A percentile compares a stretch with the other conserved stretches of the same genome.
phyloP scores from a whole-genome alignment of 2,888 invertebrate species.

The Parnassius smintheus region DNA sequence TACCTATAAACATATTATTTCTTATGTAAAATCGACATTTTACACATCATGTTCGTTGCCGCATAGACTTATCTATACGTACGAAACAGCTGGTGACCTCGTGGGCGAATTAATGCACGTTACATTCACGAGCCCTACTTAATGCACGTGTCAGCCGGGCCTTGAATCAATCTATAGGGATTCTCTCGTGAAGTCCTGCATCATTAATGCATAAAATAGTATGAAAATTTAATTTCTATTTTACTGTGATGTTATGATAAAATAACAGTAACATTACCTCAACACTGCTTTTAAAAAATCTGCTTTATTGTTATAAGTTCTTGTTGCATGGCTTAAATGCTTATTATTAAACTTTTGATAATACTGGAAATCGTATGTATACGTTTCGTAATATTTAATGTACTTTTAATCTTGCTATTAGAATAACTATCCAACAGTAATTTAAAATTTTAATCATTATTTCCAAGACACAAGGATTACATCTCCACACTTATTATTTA shows the following conservation, averaged over 20 bases:
- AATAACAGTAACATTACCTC: no score
- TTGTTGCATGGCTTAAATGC: no score
- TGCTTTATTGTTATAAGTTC: no score
- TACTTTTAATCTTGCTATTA: neutral
- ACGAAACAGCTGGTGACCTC: conserved; percentile 47
- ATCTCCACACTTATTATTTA: neutral
- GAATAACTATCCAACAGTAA: neutral
- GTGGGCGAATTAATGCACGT: conserved; percentile 47
- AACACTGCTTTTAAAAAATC: no score
- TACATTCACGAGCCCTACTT: conserved; percentile 42
- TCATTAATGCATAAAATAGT: conserved; percentile 1
- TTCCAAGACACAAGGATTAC: no score
- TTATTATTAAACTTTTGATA: no score
- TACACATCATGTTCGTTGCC: neutral
- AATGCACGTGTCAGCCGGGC: conserved; percentile 42
- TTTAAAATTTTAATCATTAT: neutral
- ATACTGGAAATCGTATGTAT: no score
- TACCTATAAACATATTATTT: neutral
- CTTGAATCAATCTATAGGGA: conserved; percentile 34
- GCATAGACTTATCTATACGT: conserved; percentile 3
- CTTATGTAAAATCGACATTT: conserved; percentile 13
- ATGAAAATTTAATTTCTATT: no score
- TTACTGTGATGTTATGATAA: no score
- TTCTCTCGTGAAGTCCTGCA: conserved; percentile 28
- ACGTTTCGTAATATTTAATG: neutral